Evolutionary conservation across 2,797 vertebrate species (phyloP).

Genomic region (Cossypha heuglini): DNA sequence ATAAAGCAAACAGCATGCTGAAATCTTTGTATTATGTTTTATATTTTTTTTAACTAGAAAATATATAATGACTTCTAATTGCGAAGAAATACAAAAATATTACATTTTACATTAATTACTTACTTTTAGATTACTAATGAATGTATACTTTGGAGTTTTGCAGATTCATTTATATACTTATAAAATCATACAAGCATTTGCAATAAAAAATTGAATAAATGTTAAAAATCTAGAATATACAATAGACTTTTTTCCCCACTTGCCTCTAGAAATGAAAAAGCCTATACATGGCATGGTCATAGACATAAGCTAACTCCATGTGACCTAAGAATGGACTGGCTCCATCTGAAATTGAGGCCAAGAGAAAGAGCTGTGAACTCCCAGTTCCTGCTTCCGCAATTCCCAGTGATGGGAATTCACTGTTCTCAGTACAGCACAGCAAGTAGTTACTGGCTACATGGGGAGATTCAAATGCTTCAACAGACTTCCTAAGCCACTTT

Average conservation of each 20-base stretch:
- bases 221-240: neutral
- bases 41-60: neutral
- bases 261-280: neutral
- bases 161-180: neutral
- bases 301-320: neutral
- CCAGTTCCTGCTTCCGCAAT: neutral
- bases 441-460: neutral
- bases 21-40: neutral
- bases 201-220: neutral
- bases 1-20: neutral
- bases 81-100: neutral
- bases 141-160: neutral
- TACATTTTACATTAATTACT: neutral
- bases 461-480: neutral
- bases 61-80: neutral
- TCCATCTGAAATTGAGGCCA: neutral
- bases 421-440: neutral
- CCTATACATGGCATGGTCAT: neutral
- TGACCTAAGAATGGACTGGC: fast-evolving
- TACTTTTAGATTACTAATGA: neutral
- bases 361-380: neutral
- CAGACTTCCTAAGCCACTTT: neutral
- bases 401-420: neutral
- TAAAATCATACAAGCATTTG: neutral
- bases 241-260: neutral